phyloP scores from a whole-genome alignment of 53 echinoderm and acorn worm species.

The Glandiceps talaboti region DNA sequence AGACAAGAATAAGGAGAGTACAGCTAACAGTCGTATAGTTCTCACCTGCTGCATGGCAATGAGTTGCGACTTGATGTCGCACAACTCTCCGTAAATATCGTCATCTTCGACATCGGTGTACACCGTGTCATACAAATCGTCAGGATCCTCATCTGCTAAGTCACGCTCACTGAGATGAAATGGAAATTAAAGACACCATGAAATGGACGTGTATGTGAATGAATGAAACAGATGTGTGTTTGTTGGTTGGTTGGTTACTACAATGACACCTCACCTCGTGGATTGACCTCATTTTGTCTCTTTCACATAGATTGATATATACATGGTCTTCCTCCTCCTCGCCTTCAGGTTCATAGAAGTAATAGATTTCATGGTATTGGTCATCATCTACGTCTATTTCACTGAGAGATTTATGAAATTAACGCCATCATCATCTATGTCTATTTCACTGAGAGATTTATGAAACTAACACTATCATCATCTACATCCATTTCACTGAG shows the following conservation, averaged over 20 bases:
- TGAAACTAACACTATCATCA: background rate
- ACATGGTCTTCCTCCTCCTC: background rate
- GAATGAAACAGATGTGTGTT: background rate
- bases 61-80: background rate
- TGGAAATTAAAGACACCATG: background rate
- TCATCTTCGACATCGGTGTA: constrained; percentile 65
- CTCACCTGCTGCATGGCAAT: too few relatives aligned
- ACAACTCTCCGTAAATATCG: constrained; percentile 79
- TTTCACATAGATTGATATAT: background rate
- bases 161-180: constrained; percentile 43
- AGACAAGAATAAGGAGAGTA: too few relatives aligned
- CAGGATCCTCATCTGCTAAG: constrained; percentile 38
- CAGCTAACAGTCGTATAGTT: too few relatives aligned
- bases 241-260: too few relatives aligned
- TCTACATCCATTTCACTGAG: background rate
- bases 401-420: background rate
- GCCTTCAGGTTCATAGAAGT: background rate
- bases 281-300: background rate
- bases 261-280: background rate
- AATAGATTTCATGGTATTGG: background rate
- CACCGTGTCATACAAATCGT: constrained; percentile 88
- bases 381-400: background rate
- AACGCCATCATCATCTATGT: background rate
- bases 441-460: background rate
- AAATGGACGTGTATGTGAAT: background rate